Evolutionary conservation across 2,888 invertebrate species (phyloP), one percentile per base, ranked within the genome.

Genomic region (Lasius platythorax): DNA sequence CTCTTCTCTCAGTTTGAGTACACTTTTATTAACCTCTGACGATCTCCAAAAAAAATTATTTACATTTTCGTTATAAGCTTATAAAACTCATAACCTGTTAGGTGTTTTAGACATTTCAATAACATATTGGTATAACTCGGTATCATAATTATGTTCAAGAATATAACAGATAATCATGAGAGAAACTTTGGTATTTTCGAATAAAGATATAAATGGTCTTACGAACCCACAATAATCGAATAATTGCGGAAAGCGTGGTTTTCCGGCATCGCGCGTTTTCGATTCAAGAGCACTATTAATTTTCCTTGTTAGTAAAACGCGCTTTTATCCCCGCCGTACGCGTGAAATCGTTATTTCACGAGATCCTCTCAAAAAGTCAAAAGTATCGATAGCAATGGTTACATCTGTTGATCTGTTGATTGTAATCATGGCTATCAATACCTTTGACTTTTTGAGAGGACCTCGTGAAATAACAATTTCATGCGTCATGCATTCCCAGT

Each of bases 271-370:
- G 30, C 68, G 37, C 37, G 68, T 68, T 78, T 78, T 33, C 56
- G 40, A 28, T 78, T 78, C 78, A 78, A 78, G 78, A 68, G 78
- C 43, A 67, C 67, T 67, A 78, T 78, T 78, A 78, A 78, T 78
- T 67, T 78, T 78, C 56, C 56, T 78, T 67, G 78, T 78, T 78
- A 78, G 67, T 78, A 78, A 67, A 78, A 78, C 56, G 78, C 67
- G 78, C 67, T 78, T 67, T 78, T 67, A 78, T 78, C 78, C 67
- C 56, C 43, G n/a, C 67, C 67, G 33, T n/a, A 40, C n/a, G 37
- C 56, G 58, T 67, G 40, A 78, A 78, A 78, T 78, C 58, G 78
- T 78, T 67, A 78, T 78, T 78, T 78, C 43, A 67, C 67, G 15
- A 67, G 56, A 37, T 18, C 40, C 40, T 23, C 40, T 56, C 56